These are phyloP conservation scores for Nasonia vitripennis DNA, from an alignment of 1,140 invertebrate species.

Conservation along the genomic window DNA sequence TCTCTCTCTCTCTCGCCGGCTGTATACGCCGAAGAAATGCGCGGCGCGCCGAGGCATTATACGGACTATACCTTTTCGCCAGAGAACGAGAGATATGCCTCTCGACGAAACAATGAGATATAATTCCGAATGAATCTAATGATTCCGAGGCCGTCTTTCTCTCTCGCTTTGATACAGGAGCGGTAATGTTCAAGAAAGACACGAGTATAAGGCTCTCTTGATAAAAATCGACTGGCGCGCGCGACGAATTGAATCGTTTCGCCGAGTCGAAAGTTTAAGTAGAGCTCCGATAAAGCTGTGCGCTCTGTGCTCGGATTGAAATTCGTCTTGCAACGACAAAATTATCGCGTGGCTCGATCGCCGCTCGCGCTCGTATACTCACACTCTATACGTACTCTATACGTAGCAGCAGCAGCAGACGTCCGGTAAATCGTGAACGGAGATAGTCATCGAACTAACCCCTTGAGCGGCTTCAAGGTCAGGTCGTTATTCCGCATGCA, in stretches of 20 bases:
- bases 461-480: constrained; percentile 59
- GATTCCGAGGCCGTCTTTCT: not conserved
- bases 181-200: not conserved
- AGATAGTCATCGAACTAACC: constrained; percentile 60
- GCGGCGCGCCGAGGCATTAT: not conserved
- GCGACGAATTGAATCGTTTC: constrained; percentile 36
- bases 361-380: not conserved
- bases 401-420: constrained; percentile 16
- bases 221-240: constrained; percentile 18
- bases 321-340: constrained; percentile 35
- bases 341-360: constrained; percentile 50
- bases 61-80: not conserved
- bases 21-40: not conserved
- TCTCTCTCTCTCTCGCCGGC: not conserved
- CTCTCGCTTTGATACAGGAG: too few species aligned
- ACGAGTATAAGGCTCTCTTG: not conserved
- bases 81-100: not conserved
- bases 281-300: constrained; percentile 23
- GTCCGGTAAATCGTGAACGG: constrained; percentile 57
- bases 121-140: not conserved
- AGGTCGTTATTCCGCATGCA: constrained; percentile 22
- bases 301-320: constrained; percentile 10
- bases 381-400: not conserved
- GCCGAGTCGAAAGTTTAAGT: constrained; percentile 1
- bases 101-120: constrained; percentile 3